These are phyloP conservation scores for Sceloporus tristichus DNA, from an alignment of 2,113 vertebrate genomes.

Conservation along the genomic window DNA sequence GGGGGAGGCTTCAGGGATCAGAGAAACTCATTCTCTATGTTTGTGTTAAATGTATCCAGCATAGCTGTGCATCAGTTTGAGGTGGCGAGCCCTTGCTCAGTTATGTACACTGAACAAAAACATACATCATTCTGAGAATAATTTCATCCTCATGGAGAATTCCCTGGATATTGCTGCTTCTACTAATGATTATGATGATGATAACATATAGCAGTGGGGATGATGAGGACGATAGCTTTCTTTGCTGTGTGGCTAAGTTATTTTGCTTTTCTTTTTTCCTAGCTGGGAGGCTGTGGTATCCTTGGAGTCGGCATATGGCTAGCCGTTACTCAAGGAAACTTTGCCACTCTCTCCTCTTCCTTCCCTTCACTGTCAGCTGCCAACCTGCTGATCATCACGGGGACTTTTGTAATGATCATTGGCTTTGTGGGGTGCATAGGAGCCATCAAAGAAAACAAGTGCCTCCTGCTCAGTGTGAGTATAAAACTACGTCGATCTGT, in stretches of 20 bases:
- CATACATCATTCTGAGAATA: neutral
- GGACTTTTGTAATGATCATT: constrained; percentile 94
- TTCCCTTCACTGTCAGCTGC: constrained; percentile 95
- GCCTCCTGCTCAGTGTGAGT: constrained; percentile 94
- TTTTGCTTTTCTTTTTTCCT: constrained; percentile 56
- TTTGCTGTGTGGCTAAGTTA: constrained; percentile 21
- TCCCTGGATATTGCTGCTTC: neutral
- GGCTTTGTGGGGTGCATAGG: constrained; percentile 97
- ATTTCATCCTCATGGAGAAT: neutral
- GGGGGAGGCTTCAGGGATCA: neutral
- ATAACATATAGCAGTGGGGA: neutral
- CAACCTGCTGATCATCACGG: constrained; percentile 93
- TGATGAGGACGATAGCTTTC: neutral
- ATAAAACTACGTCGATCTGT: neutral
- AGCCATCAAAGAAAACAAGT: constrained; percentile 95
- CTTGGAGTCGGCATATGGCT: constrained; percentile 87
- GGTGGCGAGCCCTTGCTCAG: neutral
- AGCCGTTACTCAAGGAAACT: constrained; percentile 89
- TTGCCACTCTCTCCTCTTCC: constrained; percentile 95
- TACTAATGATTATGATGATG: neutral
- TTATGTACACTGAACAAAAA: neutral
- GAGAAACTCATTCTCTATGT: accelerated
- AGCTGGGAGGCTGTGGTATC: constrained; percentile 87
- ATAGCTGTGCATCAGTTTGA: neutral
- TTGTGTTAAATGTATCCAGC: neutral